Evolutionary conservation across 2,797 vertebrate genomes (phyloP).

Genomic region (Sebastes diaconus): DNA sequence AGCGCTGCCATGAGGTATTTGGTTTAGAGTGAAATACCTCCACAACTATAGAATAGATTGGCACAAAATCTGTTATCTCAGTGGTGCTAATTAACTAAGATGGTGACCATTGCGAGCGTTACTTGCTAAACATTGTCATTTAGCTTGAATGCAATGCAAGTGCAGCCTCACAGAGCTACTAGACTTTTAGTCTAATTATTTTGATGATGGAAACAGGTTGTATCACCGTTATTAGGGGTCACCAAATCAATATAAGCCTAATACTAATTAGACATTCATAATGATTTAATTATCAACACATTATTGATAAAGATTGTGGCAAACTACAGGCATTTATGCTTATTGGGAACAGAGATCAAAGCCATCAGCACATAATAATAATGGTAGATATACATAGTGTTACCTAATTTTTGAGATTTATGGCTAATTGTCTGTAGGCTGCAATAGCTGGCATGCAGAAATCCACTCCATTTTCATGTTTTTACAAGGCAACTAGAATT

Average conservation of each 20-base stretch:
- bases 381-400: background rate
- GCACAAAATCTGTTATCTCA: background rate
- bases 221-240: no score
- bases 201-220: no score
- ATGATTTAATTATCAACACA: no score
- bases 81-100: background rate
- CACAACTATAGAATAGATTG: no score
- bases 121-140: background rate
- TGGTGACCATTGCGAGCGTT: background rate
- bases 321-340: no score
- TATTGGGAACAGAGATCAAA: no score
- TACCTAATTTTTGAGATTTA: background rate
- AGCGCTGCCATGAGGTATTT: no score
- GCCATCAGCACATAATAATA: background rate
- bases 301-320: no score
- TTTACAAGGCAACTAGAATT: background rate
- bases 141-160: background rate
- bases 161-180: no score
- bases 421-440: background rate
- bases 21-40: background rate
- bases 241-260: background rate
- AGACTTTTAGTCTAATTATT: no score
- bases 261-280: background rate
- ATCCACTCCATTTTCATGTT: background rate
- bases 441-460: background rate